Evolutionary conservation across 1,140 invertebrate genomes (phyloP), one percentile per base, ranked within the genome.

Genomic region (Proctacanthus coquilletti): DNA sequence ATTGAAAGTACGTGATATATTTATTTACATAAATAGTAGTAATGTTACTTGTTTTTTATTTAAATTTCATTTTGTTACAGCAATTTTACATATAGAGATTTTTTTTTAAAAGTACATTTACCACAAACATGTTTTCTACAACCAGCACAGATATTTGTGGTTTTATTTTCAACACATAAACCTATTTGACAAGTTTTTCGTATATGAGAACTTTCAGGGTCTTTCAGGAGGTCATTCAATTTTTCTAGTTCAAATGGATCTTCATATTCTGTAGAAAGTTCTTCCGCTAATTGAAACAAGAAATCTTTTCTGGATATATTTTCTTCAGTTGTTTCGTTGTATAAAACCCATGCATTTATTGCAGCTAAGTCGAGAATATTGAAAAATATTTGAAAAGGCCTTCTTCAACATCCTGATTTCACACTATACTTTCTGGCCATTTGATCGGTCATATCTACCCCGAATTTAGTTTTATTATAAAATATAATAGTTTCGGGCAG

Each of bases 401-500:
- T n/a, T n/a, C n/a, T n/a, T n/a, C n/a, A n/a, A n/a, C 34, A 47
- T 40, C 18, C 38, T 34, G 43, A 31, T 48, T 49, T 49, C 1
- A 42, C 42, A 3, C 19, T 37, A 44, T 53, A 53, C 21, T 36
- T 36, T 35, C 18, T 35, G 45, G 17, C 43, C 21, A 32, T 45
- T 43, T 41, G 35, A 38, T 21, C 50, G 20, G 21, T 46, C 37
- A 32, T 30, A 43, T 44, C 21, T 8, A 50, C 42, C 9, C 40
- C 37, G 43, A 36, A 47, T 42, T 47, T 47, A 15, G 34, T 49
- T 14, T 41, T 37, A 20, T 45, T 49, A 40, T n/a, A n/a, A n/a
- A n/a, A n/a, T n/a, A n/a, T n/a, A n/a, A n/a, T n/a, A n/a, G n/a
- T n/a, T n/a, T n/a, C n/a, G n/a, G n/a, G n/a, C n/a, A n/a, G n/a